Base-by-base conservation (phyloP, 2,888 invertebrate species). In the Caenorhabditis panamensis region DNA sequence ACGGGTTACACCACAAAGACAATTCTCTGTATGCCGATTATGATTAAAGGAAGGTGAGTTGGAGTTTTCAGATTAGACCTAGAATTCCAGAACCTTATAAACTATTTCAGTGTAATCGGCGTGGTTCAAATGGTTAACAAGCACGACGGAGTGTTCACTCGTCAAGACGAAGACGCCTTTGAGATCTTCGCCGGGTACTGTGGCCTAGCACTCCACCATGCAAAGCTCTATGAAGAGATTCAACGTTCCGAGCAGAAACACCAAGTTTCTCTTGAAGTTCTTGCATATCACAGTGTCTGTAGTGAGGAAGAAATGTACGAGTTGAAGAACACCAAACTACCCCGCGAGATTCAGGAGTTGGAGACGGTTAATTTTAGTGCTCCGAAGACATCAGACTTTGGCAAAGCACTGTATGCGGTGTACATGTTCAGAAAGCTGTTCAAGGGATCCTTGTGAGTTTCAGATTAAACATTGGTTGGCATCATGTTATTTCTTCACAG, bases 11-110 rank as follows among this genome's bases (percentile, higher is more conserved):
- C 90, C 62, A 95, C 95, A 0, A 93, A 93, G 83, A 94, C 94
- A 28, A 95, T 95, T 51, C 93, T 95, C 0, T 95, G 95, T 91
- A 95, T 95, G 95, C 96, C 95, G 0, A 94, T 96, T 51, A 95
- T 94, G 91, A 95, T 95, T 20, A 92, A 95, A 75, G 72, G 69
- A 28, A 22, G 62, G 85, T 85, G 47, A 75, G 76, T 76, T n/a
- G n/a, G n/a, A n/a, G n/a, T n/a, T n/a, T n/a, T n/a, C n/a, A n/a
- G n/a, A n/a, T n/a, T n/a, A n/a, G n/a, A n/a, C n/a, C n/a, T n/a
- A n/a, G n/a, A n/a, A n/a, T n/a, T n/a, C n/a, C n/a, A n/a, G n/a
- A n/a, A n/a, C n/a, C n/a, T n/a, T n/a, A n/a, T n/a, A n/a, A n/a
- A n/a, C n/a, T n/a, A n/a, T 75, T 90, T 62, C 88, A 93, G 93